Base-by-base conservation (phyloP, 2,113 vertebrate genomes). In the Heloderma charlesbogerti region DNA sequence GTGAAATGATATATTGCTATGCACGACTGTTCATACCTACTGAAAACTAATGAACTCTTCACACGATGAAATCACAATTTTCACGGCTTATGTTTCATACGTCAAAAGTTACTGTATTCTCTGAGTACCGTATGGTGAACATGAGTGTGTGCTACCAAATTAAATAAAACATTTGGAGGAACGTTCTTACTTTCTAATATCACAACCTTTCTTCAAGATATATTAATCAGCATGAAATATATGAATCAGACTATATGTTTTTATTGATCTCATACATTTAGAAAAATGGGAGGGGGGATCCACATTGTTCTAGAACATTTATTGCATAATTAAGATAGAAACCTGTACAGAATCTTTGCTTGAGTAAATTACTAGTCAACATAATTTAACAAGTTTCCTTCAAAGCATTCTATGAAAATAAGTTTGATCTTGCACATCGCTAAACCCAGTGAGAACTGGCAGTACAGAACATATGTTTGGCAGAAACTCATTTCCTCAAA, bases 111-210 rank as follows among this genome's bases (percentile, higher is more conserved):
- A 87, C 86, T 0, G 1, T 27, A 1, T 27, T 57, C 6, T 45
- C 34, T 48, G 20, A 34, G 51, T 20, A 54, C 10, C 13, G 74
- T 87, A 86, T 18, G 1, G 51, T 40, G 1, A 81, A 88, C 31
- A 40, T 57, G 57, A 89, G 29, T 3, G 0, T 27, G 86, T 75
- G 54, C 0, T 75, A 63, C 0, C 0, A 1, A 8, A 3, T 8
- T 48, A 86, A 89, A 86, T 0, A 6, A 92, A 60, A 90, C 0
- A n/a, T 0, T 84, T 63, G n/a, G 13, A 67, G 4, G 1, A 88
- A 1, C 82, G 67, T 29, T 83, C 72, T 43, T 29, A 1, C 86
- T 90, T 20, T n/a, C 54, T 13, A 87, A 4, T 0, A 60, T 15
- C 37, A 92, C 0, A 0, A n/a, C n/a, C n/a, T n/a, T n/a, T n/a